A percentile compares a stretch with the other conserved stretches of the same genome.
These are phyloP conservation scores for Schlechtendalia chinensis DNA, from an alignment of 1,140 invertebrate genomes.

Conservation along the genomic window DNA sequence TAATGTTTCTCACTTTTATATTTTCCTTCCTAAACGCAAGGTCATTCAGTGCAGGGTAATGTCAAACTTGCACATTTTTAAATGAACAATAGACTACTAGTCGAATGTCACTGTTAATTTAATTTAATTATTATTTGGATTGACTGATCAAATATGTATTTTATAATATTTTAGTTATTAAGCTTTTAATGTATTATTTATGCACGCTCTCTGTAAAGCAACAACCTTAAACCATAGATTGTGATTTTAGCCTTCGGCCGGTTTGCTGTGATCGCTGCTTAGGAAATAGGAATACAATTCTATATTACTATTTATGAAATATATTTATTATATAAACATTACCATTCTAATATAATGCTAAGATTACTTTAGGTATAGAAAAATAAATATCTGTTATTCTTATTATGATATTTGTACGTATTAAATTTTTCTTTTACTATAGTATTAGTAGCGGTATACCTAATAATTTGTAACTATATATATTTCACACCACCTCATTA, in stretches of 20 bases:
- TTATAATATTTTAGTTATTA: conserved; percentile 39
- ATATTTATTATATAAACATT: conserved; percentile 37
- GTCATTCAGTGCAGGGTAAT: conserved; percentile 38
- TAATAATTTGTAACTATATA: conserved; percentile 21
- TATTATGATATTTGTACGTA: conserved; percentile 45
- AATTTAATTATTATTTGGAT: conserved; percentile 35
- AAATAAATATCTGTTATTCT: conserved; percentile 37
- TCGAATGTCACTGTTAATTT: conserved; percentile 22
- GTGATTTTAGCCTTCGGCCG: conserved; percentile 12
- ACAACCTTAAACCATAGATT: conserved; percentile 8
- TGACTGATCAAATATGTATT: conserved; percentile 49
- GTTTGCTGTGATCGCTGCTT: neutral
- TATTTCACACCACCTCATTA: neutral
- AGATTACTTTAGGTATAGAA: conserved; percentile 29
- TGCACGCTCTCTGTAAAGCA: conserved; percentile 45
- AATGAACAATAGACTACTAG: conserved; percentile 5
- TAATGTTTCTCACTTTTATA: conserved; percentile 47
- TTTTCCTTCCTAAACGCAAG: conserved; percentile 26
- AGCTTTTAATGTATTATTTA: conserved; percentile 40
- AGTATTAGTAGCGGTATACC: neutral
- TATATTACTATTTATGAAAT: conserved; percentile 31
- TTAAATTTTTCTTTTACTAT: too few species aligned
- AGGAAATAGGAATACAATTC: neutral
- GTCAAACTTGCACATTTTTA: conserved; percentile 29
- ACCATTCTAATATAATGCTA: conserved; percentile 18